Evolutionary conservation across 2,113 vertebrate species (phyloP), one percentile per base, ranked within the genome.

Genomic region (Typhlomys cinereus): DNA sequence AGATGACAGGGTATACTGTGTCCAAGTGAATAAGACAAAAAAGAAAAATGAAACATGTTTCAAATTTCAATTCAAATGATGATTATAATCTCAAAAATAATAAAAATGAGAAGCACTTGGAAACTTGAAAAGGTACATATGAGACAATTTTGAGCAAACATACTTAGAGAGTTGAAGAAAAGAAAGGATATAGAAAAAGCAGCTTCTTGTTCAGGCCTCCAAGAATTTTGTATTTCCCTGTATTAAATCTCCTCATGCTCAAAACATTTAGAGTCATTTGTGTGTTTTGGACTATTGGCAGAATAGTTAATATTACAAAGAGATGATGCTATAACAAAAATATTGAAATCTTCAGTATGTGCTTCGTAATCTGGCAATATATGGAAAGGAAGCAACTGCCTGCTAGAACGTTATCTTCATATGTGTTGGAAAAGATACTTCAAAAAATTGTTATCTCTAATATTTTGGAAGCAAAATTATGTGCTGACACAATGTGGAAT

Each of bases 381-480:
- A 20, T 57, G 25, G 31, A 46, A 74, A 79, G 36, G 11, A 36
- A 81, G 81, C 1, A 80, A 59, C 31, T 85, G 46, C 59, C 31
- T 80, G 25, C 41, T 39, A 18, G n/a, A 80, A 89, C 59, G 41
- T 70, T 89, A 61, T 69, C 31, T 67, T 92, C 67, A 36, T 67
- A 69, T 70, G 36, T 21, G 69, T n/a, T n/a, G n/a, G n/a, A 75
- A 15, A 86, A 95, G 81, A 73, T 29, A 57, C 29, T 87, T 81
- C 36, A 23, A 61, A 81, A 90, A 85, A 81, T 36, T n/a, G 7
- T 76, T 64, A 44, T 31, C 36, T 74, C n/a, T 86, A 62, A 54
- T 69, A 75, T 52, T n/a, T 69, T 69, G n/a, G 36, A 75, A 81
- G 50, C 67, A 69, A 69, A 81, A 74, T 66, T 66, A 61, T 69